A percentile compares a stretch with the other conserved stretches of the same genome.
Conservation (phyloP, 2,797 vertebrate species). For the Phaenicophaeus curvirostris region DNA sequence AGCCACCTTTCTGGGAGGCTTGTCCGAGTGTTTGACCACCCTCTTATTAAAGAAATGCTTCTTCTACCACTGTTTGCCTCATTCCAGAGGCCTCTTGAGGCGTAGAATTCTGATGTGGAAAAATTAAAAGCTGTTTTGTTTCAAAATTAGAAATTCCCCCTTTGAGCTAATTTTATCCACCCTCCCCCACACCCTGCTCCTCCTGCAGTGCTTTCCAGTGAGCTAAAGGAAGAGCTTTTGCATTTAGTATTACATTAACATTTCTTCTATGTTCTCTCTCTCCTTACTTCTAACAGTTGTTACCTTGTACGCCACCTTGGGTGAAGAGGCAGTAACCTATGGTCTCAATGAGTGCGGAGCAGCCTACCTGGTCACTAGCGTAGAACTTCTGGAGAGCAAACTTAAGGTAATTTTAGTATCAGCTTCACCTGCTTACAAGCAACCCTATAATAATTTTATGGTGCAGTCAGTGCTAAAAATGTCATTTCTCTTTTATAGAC, state of each 20-base stretch:
- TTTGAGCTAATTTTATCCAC: background rate
- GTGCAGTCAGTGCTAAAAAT: background rate
- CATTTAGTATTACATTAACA: background rate
- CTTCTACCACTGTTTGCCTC: background rate
- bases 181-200: too few species aligned
- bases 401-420: constrained; percentile 85
- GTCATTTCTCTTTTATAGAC: constrained; percentile 72
- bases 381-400: constrained; percentile 90
- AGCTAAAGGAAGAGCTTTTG: background rate
- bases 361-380: constrained; percentile 90
- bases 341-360: constrained; percentile 94
- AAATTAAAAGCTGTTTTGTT: background rate
- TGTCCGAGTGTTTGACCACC: background rate
- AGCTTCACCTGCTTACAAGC: background rate
- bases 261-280: background rate
- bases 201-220: background rate
- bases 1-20: background rate
- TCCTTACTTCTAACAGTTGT: constrained; percentile 83
- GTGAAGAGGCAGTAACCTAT: constrained; percentile 91
- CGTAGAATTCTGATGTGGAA: background rate
- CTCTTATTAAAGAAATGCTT: background rate
- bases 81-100: background rate
- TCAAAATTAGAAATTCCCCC: background rate
- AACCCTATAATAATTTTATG: background rate
- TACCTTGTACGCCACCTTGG: constrained; percentile 95